Conservation (phyloP, 2,113 vertebrate genomes). For the Ailuropoda melanoleuca region DNA sequence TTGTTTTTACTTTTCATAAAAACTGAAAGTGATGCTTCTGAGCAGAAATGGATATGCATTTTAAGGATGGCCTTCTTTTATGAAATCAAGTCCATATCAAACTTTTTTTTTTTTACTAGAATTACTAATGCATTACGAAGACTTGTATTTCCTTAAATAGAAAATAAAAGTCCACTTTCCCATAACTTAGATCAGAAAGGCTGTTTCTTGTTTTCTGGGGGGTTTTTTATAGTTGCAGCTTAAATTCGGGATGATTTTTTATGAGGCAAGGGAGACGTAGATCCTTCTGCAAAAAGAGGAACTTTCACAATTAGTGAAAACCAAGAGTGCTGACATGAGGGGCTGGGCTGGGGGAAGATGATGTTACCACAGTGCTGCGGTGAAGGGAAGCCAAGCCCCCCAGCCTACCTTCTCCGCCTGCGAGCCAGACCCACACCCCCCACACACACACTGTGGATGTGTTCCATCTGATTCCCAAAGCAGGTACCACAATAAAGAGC, state of each 20-base stretch:
- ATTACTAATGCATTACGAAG: conserved; percentile 71
- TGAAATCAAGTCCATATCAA: conserved; percentile 63
- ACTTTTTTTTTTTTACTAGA: conserved; percentile 59
- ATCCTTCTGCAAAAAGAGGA: conserved; percentile 84
- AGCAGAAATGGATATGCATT: neutral
- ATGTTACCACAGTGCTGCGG: conserved; percentile 70
- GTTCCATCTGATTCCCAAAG: conserved; percentile 42
- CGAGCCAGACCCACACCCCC: fast-evolving
- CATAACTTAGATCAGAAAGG: conserved; percentile 79
- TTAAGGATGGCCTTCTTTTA: neutral
- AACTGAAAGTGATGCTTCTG: conserved; percentile 66
- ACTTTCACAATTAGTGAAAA: conserved; percentile 87
- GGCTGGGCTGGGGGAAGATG: conserved; percentile 43
- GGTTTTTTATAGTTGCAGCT: conserved; percentile 69
- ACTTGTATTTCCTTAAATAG: conserved; percentile 79
- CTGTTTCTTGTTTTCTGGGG: conserved; percentile 76
- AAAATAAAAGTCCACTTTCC: conserved; percentile 84
- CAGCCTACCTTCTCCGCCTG: neutral
- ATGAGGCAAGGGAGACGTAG: conserved; percentile 78
- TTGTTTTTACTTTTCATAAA: conserved; percentile 60
- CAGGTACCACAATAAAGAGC: conserved; percentile 58
- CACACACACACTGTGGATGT: neutral
- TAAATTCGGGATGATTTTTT: conserved; percentile 80
- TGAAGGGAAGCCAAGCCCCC: conserved; percentile 58
- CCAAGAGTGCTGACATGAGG: conserved; percentile 84